Percentiles rank a stretch among this genome's conserved stretches.
Evolutionary conservation across 1,140 invertebrate species (phyloP).

Genomic region (Drosophila gunungcola): DNA sequence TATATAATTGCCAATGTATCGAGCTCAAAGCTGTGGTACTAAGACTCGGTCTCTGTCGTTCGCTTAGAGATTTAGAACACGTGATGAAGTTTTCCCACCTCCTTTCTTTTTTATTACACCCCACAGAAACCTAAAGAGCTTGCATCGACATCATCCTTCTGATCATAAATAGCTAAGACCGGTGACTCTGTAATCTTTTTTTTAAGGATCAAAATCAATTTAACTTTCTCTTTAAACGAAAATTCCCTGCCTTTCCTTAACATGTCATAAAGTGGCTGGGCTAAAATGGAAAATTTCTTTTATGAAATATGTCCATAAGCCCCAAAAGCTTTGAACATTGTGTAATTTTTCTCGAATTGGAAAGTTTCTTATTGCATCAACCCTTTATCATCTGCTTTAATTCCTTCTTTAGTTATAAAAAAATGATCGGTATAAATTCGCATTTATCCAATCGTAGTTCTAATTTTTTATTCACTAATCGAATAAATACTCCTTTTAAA

Average conservation of each 20-base stretch:
- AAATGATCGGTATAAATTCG: no score
- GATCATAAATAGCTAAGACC: not conserved
- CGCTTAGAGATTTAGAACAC: no score
- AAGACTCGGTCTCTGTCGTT: no score
- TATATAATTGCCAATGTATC: no score
- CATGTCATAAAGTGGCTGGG: not conserved
- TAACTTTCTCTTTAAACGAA: no score
- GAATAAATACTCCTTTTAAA: no score
- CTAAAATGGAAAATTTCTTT: not conserved
- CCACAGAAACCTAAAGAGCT: no score
- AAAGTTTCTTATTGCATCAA: not conserved
- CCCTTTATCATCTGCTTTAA: not conserved
- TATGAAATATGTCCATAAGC: not conserved
- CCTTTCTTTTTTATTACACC: no score
- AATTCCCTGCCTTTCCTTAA: not conserved
- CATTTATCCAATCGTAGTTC: not conserved
- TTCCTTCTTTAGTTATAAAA: not conserved
- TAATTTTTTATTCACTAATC: no score
- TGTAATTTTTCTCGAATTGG: not conserved
- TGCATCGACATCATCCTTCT: no score
- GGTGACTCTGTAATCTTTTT: not conserved
- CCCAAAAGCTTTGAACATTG: not conserved
- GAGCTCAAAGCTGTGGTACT: no score
- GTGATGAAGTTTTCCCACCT: no score
- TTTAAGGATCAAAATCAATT: not conserved